A percentile compares a stretch with the other conserved stretches of the same genome.
Evolutionary conservation across 1,140 invertebrate species (phyloP).

Genomic region (Drosophila tsacasi): DNA sequence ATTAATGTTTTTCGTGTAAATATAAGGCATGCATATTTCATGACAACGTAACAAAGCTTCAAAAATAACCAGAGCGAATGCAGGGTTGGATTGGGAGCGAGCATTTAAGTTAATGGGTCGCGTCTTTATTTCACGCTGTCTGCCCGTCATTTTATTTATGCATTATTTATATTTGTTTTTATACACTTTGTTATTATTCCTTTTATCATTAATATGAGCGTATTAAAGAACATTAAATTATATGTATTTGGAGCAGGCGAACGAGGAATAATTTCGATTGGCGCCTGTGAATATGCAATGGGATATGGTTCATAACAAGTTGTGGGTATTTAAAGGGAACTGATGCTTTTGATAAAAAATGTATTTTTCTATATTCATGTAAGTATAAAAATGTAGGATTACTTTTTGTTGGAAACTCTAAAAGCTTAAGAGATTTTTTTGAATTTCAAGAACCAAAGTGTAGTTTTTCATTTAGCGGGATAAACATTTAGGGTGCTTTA

Average conservation of each 20-base stretch:
- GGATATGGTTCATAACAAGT: not conserved
- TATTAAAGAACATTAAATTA: slow-evolving; percentile 61
- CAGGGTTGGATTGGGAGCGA: slow-evolving; percentile 3
- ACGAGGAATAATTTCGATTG: slow-evolving; percentile 4
- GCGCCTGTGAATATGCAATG: slow-evolving; percentile 52
- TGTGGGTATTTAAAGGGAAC: not conserved
- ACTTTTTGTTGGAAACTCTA: not conserved
- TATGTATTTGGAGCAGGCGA: slow-evolving; percentile 27
- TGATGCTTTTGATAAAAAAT: not conserved
- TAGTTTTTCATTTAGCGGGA: not conserved
- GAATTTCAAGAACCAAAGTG: no score
- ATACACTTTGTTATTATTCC: slow-evolving; percentile 35
- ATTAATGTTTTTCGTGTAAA: slow-evolving; percentile 73
- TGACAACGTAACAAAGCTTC: slow-evolving; percentile 62
- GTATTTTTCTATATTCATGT: not conserved
- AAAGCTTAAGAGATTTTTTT: not conserved
- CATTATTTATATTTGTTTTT: slow-evolving; percentile 67
- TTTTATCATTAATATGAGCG: slow-evolving; percentile 50
- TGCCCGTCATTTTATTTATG: slow-evolving; percentile 63
- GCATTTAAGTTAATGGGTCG: slow-evolving; percentile 76
- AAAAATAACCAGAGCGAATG: slow-evolving; percentile 43
- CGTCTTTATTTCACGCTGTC: slow-evolving; percentile 59
- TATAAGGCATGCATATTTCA: slow-evolving; percentile 71
- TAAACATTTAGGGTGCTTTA: not conserved
- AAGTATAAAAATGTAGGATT: not conserved